Percentiles rank a stretch among this genome's conserved stretches.
Conservation (phyloP, 2,888 invertebrate genomes). For the Heliconius aoede region DNA sequence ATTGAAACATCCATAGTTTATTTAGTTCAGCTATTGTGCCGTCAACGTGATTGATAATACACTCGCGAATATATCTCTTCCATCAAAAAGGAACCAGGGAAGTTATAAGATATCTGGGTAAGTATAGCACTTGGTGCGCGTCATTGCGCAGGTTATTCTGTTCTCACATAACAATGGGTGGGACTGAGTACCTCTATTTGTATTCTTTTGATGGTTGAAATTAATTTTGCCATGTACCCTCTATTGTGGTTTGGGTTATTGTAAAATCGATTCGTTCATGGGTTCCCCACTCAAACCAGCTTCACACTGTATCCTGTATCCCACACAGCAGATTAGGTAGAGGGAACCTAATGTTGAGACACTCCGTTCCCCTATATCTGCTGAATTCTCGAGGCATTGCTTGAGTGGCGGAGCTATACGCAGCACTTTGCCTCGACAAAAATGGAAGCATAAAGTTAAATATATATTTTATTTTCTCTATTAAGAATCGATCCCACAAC, state of each 20-base stretch:
- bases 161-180: not conserved
- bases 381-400: not conserved
- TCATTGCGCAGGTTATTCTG: conserved; percentile 4
- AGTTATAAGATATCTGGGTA: conserved; percentile 25
- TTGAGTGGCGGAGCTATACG: not conserved
- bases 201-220: conserved; percentile 4
- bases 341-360: not conserved
- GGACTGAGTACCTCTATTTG: conserved; percentile 8
- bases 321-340: not conserved
- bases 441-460: no score
- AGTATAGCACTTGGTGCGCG: conserved; percentile 16
- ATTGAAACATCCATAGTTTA: conserved; percentile 21
- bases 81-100: conserved; percentile 38
- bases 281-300: no score
- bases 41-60: conserved; percentile 50
- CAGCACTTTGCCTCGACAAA: no score
- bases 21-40: conserved; percentile 45
- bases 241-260: not conserved
- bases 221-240: not conserved
- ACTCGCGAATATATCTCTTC: conserved; percentile 45
- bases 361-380: not conserved
- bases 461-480: no score
- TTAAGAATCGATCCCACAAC: no score
- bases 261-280: no score
- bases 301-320: no score